Conservation (phyloP, 2,888 invertebrate species). For the Napeogenes sylphis region DNA sequence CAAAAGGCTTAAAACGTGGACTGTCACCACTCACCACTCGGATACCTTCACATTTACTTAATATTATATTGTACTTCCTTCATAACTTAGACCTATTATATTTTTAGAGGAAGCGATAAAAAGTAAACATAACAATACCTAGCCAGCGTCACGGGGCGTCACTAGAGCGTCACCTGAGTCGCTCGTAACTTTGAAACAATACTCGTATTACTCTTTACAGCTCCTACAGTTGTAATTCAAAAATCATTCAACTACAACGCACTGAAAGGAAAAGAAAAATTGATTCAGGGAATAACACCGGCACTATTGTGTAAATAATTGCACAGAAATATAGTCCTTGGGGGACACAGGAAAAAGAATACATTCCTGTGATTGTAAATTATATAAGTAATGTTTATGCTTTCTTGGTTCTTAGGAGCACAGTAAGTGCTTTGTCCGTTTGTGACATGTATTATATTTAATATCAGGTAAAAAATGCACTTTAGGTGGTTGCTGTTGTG, state of each 20-base stretch:
- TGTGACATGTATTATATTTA: constrained; percentile 11
- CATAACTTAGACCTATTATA: constrained; percentile 1
- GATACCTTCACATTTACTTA: too few species aligned
- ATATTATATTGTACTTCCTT: background rate
- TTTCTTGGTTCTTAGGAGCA: too few species aligned
- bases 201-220: constrained; percentile 5
- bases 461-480: constrained; percentile 21
- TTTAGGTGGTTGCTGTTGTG: constrained; percentile 10
- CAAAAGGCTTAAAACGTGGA: too few species aligned
- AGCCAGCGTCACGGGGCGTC: background rate
- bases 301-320: constrained; percentile 8
- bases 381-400: background rate
- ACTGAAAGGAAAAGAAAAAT: constrained; percentile 29
- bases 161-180: too few species aligned
- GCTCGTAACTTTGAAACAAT: background rate
- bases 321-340: background rate
- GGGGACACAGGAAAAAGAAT: background rate
- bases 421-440: constrained; percentile 12
- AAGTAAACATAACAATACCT: background rate
- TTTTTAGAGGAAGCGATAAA: constrained; percentile 2
- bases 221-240: constrained; percentile 2
- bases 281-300: constrained; percentile 22
- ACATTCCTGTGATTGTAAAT: constrained; percentile 1
- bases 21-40: too few species aligned
- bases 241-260: constrained; percentile 4